Evolutionary conservation across 2,113 vertebrate genomes (phyloP).

Genomic region (Callithrix jacchus): DNA sequence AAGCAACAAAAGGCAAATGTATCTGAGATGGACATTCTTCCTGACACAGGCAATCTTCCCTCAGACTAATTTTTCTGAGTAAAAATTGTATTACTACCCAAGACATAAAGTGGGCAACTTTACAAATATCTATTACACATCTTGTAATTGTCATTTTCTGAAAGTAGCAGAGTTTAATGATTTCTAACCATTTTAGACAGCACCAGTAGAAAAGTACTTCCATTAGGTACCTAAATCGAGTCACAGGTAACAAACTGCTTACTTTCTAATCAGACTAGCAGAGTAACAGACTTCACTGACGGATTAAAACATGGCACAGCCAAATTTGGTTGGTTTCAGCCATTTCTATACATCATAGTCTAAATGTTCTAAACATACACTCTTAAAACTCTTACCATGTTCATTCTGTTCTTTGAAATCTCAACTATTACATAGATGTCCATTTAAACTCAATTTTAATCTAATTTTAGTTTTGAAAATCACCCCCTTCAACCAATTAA

Average conservation of each 20-base stretch:
- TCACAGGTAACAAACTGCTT: neutral
- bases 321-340: neutral
- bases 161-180: neutral
- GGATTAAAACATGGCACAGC: neutral
- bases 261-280: neutral
- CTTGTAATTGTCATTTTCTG: neutral
- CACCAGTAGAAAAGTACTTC: neutral
- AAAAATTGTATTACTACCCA: neutral
- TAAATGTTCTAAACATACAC: neutral
- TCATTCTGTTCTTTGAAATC: constrained; percentile 17
- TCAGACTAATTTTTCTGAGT: neutral
- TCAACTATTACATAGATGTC: neutral
- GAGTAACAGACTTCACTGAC: neutral
- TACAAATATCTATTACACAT: neutral
- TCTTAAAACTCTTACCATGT: neutral
- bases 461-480: constrained; percentile 25
- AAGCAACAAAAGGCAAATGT: neutral
- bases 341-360: neutral
- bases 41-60: neutral
- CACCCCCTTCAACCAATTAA: neutral
- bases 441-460: constrained; percentile 31
- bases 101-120: neutral
- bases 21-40: neutral
- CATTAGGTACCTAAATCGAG: neutral
- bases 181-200: neutral